A percentile compares a stretch with the other conserved stretches of the same genome.
phyloP scores from a whole-genome alignment of 1,140 invertebrate genomes.

The Trichoplusia ni region DNA sequence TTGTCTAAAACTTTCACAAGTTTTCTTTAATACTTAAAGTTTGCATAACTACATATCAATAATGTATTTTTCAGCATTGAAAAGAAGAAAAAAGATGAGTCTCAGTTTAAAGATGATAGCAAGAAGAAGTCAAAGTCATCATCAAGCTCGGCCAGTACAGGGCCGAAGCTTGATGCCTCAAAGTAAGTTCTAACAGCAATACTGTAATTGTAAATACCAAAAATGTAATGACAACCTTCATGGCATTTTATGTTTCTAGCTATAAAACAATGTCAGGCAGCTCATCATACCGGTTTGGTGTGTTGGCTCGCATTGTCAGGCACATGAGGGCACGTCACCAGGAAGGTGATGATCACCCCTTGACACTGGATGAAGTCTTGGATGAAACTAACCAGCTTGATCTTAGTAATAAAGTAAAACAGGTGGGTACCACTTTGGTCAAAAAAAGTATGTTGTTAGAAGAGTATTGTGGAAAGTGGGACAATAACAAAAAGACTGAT shows the following conservation, averaged over 20 bases:
- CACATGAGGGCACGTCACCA: conserved; percentile 97
- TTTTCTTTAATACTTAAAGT: neutral
- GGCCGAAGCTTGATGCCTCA: conserved; percentile 87
- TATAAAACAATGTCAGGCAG: conserved; percentile 94
- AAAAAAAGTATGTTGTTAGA: too few relatives aligned
- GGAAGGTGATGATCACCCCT: conserved; percentile 94
- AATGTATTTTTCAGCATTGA: conserved; percentile 85
- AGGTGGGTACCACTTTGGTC: too few relatives aligned
- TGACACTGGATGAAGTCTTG: conserved; percentile 96
- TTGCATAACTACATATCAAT: too few relatives aligned
- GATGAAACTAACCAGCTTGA: conserved; percentile 99
- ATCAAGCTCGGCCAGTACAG: conserved; percentile 81
- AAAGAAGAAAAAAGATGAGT: conserved; percentile 90
- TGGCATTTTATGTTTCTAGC: conserved; percentile 77
- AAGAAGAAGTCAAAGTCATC: conserved; percentile 88
- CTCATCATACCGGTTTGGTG: conserved; percentile 96
- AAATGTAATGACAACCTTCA: too few relatives aligned
- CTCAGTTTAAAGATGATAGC: conserved; percentile 84
- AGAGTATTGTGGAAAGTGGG: too few relatives aligned
- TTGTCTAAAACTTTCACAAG: neutral
- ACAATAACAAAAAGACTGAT: too few relatives aligned
- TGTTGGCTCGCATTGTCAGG: conserved; percentile 98
- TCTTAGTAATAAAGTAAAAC: conserved; percentile 92
- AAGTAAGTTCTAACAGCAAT: conserved; percentile 82
- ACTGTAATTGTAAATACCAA: neutral